phyloP scores from a whole-genome alignment of 1,140 invertebrate species.

The Frieseomelitta varia region DNA sequence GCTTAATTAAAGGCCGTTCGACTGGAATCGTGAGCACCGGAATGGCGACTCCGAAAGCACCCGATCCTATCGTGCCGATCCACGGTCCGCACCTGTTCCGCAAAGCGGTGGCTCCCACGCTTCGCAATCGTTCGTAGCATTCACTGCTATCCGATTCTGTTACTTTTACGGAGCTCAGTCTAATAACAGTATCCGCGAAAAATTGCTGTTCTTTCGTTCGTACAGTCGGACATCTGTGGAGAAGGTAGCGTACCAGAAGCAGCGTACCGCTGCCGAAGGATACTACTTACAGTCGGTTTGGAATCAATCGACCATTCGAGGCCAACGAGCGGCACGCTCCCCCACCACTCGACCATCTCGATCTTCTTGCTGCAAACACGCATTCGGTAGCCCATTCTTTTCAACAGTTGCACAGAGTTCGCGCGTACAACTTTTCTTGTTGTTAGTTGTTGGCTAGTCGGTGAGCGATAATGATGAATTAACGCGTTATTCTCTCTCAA shows the following conservation, averaged over 20 bases:
- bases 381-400: neutral
- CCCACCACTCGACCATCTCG: neutral
- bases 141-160: too few species aligned
- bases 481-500: slow-evolving; percentile 45
- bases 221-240: too few species aligned
- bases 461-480: slow-evolving; percentile 46
- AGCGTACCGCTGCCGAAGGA: too few species aligned
- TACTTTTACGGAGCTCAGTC: neutral
- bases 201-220: neutral
- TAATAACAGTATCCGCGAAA: neutral
- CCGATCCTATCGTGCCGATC: slow-evolving; percentile 44
- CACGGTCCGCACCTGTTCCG: slow-evolving; percentile 16
- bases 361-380: neutral
- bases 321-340: neutral
- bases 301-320: neutral
- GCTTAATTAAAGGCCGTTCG: slow-evolving; percentile 75
- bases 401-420: neutral
- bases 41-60: slow-evolving; percentile 43
- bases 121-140: neutral
- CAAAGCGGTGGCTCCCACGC: neutral
- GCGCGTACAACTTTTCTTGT: neutral
- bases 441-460: neutral
- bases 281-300: neutral
- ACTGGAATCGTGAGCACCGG: slow-evolving; percentile 64
- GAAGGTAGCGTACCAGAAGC: too few species aligned